A percentile compares a stretch with the other conserved stretches of the same genome.
Evolutionary conservation across 2,113 vertebrate species (phyloP).

Genomic region (Poecilia latipinna): DNA sequence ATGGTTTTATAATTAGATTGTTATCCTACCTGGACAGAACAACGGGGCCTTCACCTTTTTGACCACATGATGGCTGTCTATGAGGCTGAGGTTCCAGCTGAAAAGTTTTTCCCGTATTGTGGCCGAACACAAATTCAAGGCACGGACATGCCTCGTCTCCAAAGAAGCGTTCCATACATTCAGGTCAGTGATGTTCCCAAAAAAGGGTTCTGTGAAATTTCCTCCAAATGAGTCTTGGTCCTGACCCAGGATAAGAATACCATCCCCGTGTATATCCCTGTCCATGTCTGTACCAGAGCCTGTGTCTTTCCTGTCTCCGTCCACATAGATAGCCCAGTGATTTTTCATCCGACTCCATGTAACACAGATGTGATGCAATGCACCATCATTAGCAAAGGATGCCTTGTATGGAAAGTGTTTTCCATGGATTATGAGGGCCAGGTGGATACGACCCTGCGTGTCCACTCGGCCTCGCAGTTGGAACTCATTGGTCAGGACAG

Average conservation of each 20-base stretch:
- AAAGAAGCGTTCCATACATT: constrained; percentile 83
- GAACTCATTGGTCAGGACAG: constrained; percentile 85
- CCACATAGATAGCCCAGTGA: constrained; percentile 83
- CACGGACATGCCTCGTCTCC: constrained; percentile 71
- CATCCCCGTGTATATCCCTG: constrained; percentile 79
- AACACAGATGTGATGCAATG: constrained; percentile 90
- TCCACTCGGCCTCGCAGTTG: constrained; percentile 85
- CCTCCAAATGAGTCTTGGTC: constrained; percentile 92
- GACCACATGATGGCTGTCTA: constrained; percentile 75
- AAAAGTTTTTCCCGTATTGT: constrained; percentile 74
- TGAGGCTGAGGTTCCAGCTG: constrained; percentile 71
- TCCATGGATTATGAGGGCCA: constrained; percentile 86
- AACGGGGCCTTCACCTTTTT: constrained; percentile 61
- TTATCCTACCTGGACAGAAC: constrained; percentile 81
- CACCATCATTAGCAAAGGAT: constrained; percentile 78
- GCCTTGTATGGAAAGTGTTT: constrained; percentile 86
- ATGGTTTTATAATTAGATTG: neutral
- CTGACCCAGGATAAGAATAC: constrained; percentile 89
- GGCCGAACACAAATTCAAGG: constrained; percentile 74
- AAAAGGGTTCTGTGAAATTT: constrained; percentile 90
- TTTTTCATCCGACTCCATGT: constrained; percentile 80
- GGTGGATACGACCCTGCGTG: constrained; percentile 73
- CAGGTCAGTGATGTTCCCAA: constrained; percentile 88
- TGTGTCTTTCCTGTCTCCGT: constrained; percentile 75
- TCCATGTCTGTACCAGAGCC: constrained; percentile 61